These are phyloP conservation scores for Neosalanx taihuensis DNA, from an alignment of 2,797 vertebrate species.

Conservation along the genomic window DNA sequence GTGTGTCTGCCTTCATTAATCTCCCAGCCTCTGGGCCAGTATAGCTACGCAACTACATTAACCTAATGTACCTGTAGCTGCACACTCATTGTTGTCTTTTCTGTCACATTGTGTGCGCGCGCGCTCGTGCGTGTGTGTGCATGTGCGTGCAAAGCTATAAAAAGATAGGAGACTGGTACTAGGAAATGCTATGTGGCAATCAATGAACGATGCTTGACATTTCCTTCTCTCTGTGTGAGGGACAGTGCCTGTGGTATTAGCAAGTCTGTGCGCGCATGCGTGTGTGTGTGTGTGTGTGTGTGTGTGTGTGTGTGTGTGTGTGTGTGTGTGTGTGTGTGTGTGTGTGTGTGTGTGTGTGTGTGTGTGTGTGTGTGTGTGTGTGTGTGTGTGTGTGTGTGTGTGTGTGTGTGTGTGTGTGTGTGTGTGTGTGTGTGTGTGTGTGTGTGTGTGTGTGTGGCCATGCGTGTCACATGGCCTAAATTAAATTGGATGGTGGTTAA, in stretches of 20 bases:
- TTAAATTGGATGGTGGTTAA: slow-evolving; percentile 35
- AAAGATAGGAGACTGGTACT: slow-evolving; percentile 18
- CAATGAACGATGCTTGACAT: slow-evolving; percentile 52
- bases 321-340: slow-evolving; percentile 12
- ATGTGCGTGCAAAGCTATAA: not conserved
- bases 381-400: slow-evolving; percentile 23
- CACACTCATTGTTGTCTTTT: not conserved
- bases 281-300: slow-evolving; percentile 1
- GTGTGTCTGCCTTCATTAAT: slow-evolving; percentile 59
- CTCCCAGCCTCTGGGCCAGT: slow-evolving; percentile 44
- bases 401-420: slow-evolving; percentile 11
- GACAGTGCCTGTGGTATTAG: too few species aligned
- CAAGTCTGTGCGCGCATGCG: not conserved
- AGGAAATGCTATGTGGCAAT: slow-evolving; percentile 38
- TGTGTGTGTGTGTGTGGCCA: slow-evolving; percentile 19
- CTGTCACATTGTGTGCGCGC: not conserved
- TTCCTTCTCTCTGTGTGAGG: slow-evolving; percentile 39
- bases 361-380: slow-evolving; percentile 6
- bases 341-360: slow-evolving; percentile 17
- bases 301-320: slow-evolving; percentile 11
- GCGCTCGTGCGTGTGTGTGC: not conserved
- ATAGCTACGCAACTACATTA: slow-evolving; percentile 40
- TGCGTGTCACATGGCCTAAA: slow-evolving; percentile 24
- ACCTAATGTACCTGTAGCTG: slow-evolving; percentile 13
- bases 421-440: slow-evolving; percentile 11